Evolutionary conservation across 2,888 invertebrate species (phyloP), one percentile per base, ranked within the genome.

Genomic region (Andrena hattorfiana): DNA sequence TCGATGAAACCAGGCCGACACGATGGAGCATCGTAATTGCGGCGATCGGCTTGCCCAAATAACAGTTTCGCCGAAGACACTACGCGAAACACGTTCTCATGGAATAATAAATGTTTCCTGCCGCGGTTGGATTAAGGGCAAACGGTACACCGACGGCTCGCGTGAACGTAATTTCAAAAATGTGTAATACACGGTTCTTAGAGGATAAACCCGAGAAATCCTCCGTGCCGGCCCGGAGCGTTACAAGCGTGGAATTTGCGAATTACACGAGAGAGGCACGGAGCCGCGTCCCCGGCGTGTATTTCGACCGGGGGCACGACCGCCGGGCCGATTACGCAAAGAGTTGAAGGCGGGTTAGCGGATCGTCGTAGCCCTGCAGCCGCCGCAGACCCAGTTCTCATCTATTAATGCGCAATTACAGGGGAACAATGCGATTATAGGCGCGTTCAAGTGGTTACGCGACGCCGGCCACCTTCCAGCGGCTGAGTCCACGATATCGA

Each of bases 371-470:
- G 86, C 77, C 72, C 81, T 70, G 60, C 78, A 76, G 80, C 74
- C 80, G 72, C 20, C n/a, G 48, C 60, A 82, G 91, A 91, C 92
- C 92, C 91, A 91, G 91, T 92, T 92, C 92, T 92, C 92, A 91
- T 91, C 92, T 90, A 92, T 91, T 92, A 92, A 92, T 89, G 90
- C 89, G 87, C 91, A 90, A 92, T 92, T 91, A 91, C 90, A 86
- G 85, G 75, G 87, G 83, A 92, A 92, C 92, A 92, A 92, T 92
- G 90, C 89, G 92, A 92, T 91, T 92, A 90, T 89, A 71, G 81
- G 76, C 84, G 79, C 89, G 86, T 90, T 92, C 90, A 89, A 92
- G 87, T 89, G 83, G 86, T 92, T 91, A 89, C 88, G 89, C 87
- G 89, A 89, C 75, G 67, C 79, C 72, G 75, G 81, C 63, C 42